Conservation (phyloP, 1,140 invertebrate genomes). For the Cepaea nemoralis region DNA sequence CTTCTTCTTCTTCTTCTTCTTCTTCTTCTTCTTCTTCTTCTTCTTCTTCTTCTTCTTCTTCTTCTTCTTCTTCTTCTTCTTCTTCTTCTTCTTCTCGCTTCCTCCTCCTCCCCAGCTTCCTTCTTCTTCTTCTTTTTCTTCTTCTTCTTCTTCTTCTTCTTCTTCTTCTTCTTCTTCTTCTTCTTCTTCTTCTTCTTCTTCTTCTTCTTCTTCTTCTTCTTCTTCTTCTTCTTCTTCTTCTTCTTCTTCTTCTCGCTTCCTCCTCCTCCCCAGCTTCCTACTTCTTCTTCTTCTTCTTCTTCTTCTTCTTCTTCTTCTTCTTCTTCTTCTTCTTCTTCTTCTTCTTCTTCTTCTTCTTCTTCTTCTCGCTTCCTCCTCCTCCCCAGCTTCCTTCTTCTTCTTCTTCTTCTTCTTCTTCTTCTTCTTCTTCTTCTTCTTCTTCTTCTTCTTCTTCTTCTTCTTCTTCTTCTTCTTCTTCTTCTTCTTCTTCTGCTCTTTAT, state of each 20-base stretch:
- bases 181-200: neutral
- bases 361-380: neutral
- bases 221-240: neutral
- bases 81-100: neutral
- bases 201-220: slow-evolving; percentile 22
- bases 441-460: slow-evolving; percentile 12
- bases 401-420: neutral
- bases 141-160: neutral
- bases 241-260: slow-evolving; percentile 20
- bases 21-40: no score
- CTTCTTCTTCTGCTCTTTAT: slow-evolving; percentile 9
- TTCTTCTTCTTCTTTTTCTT: neutral
- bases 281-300: no score
- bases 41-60: slow-evolving; percentile 49
- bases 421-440: slow-evolving; percentile 24
- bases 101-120: neutral
- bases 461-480: neutral
- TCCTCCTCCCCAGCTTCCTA: neutral
- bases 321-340: neutral
- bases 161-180: slow-evolving; percentile 13
- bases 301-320: neutral
- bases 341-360: no score
- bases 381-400: neutral
- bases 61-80: neutral
- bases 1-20: no score